Evolutionary conservation across 2,797 vertebrate genomes (phyloP), one percentile per base, ranked within the genome.

Genomic region (Xenentodon cancila): DNA sequence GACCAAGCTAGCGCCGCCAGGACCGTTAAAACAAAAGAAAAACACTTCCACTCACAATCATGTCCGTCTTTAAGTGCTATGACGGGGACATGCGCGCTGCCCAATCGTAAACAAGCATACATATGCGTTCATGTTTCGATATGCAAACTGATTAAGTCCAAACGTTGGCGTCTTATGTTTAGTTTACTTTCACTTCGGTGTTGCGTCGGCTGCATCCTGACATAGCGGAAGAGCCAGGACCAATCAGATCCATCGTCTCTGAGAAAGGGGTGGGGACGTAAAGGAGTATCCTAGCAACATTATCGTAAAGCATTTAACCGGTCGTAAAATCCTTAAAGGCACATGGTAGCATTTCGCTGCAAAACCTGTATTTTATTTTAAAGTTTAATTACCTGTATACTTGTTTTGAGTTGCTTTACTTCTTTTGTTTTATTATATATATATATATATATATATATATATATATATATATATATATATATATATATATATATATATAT

Each of bases 11-110:
- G 22, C 59, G 59, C 9, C 4, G 19, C 44, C 15, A 18, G 42
- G 7, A 57, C 25, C 6, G n/a, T 51, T 44, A 16, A 56, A 75
- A 54, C 37, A 0, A 67, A n/a, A 64, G 16, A 71, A 5, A 68
- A 16, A 13, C 3, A 48, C 86, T 82, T 22, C 7, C 25, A 91
- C 88, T 89, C 83, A 91, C 86, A 67, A 7, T 13, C 58, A 77
- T 74, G 54, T 9, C 64, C 52, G 16, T 64, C 49, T 68, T 51
- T 47, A 20, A 43, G 21, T 54, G 42, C 64, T 34, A 59, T 9
- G 9, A 59, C 64, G 17, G 51, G 8, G 3, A 30, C 21, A 1
- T 20, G 43, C 9, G 37, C 42, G 21, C 77, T 65, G 75, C 61
- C 67, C 66, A 48, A 30, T 72, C 51, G 42, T 73, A 30, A 37